A percentile compares a stretch with the other conserved stretches of the same genome.
phyloP scores from a whole-genome alignment of 2,888 invertebrate genomes.

The Drosophila birchii region DNA sequence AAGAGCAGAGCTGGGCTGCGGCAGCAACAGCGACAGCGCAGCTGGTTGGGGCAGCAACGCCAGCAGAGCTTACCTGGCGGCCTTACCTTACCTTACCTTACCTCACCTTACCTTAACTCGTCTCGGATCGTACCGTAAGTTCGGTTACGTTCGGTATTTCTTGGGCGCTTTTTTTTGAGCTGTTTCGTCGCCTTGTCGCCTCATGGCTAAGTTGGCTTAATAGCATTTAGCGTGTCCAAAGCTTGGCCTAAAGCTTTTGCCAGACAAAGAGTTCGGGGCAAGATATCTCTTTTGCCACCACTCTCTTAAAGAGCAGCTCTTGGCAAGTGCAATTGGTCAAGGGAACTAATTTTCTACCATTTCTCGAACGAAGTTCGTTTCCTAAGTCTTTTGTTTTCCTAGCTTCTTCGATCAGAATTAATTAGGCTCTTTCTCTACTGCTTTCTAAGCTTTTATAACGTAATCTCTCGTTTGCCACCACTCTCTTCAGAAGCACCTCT shows the following conservation, averaged over 20 bases:
- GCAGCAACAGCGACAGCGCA: slow-evolving; percentile 12
- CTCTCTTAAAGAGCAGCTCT: slow-evolving; percentile 9
- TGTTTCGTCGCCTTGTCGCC: slow-evolving; percentile 54
- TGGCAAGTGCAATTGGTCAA: slow-evolving; percentile 10
- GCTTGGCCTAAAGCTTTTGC: slow-evolving; percentile 52
- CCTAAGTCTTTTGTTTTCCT: slow-evolving; percentile 16
- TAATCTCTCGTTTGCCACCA: not conserved
- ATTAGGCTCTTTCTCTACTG: slow-evolving; percentile 31
- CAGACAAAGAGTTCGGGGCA: slow-evolving; percentile 2
- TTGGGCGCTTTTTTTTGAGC: slow-evolving; percentile 46
- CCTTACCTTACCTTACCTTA: slow-evolving; percentile 37
- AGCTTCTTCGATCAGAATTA: slow-evolving; percentile 18
- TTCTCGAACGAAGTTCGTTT: slow-evolving; percentile 1
- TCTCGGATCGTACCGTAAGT: slow-evolving; percentile 70
- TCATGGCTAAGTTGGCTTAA: slow-evolving; percentile 78
- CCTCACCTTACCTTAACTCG: slow-evolving; percentile 17
- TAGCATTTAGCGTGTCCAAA: slow-evolving; percentile 64
- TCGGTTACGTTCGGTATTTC: slow-evolving; percentile 77
- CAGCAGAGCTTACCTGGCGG: slow-evolving; percentile 51
- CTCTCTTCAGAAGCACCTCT: slow-evolving; percentile 5
- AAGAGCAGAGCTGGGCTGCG: slow-evolving; percentile 44
- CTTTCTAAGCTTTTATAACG: slow-evolving; percentile 74
- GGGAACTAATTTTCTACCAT: not conserved
- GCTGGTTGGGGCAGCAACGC: not conserved
- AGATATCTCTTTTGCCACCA: not conserved